Base-by-base conservation (phyloP, 1,140 invertebrate genomes). In the Callitettix versicolor region DNA sequence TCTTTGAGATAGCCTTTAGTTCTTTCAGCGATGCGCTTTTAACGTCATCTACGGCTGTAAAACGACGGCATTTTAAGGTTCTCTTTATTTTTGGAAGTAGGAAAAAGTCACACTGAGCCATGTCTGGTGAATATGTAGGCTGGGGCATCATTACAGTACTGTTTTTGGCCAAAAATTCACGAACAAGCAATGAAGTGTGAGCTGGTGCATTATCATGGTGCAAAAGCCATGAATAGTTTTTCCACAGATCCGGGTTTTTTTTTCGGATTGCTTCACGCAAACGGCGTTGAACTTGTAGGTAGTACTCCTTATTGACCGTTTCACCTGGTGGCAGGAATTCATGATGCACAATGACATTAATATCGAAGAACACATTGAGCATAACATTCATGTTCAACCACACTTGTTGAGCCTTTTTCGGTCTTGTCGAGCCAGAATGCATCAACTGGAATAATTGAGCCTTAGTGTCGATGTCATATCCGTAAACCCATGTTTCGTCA, bases 251-350 rank as follows among this genome's bases (percentile, higher is more conserved):
- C 3, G 48, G 57, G 20, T 52, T 18, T 30, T 60, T 60, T 41
- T 41, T 17, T 17, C 38, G 22, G 12, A 60, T 44, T 26, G 11
- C 17, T 41, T 58, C 51, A 18, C 63, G 53, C 15, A 68, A 46
- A 44, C 56, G 57, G 33, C 36, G 55, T 42, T 67, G 36, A 26
- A 68, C 58, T 1, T 65, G 50, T 21, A 53, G 38, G 40, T 68
- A 65, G 41, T 63, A 66, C 15, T 59, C n/a, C 46, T 65, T 49
- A 51, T 62, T 66, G 3, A 67, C 40, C 6, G 53, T 64, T 55
- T 65, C 62, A 53, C 62, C 58, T 53, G 66, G 44, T 9, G 63
- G 58, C 2, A 67, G 58, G 51, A 59, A 69, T 46, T 67, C 60
- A 36, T 62, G 58, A 34, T 64, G 58, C 33, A 69, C 43, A 47